Evolutionary conservation across 1,140 invertebrate species (phyloP).

Genomic region (Mactra quadrangularis): DNA sequence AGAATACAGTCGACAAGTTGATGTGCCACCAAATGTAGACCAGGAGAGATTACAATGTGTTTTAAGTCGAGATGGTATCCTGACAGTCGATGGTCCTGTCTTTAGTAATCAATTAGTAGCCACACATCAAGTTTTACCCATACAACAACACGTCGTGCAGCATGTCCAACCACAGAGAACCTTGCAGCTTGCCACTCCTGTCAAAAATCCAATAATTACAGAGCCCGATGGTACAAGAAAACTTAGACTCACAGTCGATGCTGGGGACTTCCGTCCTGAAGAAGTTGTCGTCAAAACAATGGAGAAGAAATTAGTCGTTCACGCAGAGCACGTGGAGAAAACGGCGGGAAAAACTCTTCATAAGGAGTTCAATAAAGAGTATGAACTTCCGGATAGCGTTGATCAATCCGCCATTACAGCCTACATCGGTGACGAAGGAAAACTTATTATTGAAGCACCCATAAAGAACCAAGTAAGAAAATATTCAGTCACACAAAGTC

Average conservation of each 20-base stretch:
- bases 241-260: slow-evolving; percentile 79
- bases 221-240: slow-evolving; percentile 79
- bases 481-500: slow-evolving; percentile 78
- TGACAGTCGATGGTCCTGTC: slow-evolving; percentile 78
- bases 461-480: slow-evolving; percentile 76
- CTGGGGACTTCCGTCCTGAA: slow-evolving; percentile 81
- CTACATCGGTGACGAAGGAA: slow-evolving; percentile 81
- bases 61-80: slow-evolving; percentile 81
- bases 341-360: slow-evolving; percentile 79
- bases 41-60: slow-evolving; percentile 78
- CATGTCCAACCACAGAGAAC: slow-evolving; percentile 49
- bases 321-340: slow-evolving; percentile 82
- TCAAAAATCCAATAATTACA: slow-evolving; percentile 80
- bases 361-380: slow-evolving; percentile 83
- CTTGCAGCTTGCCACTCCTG: slow-evolving; percentile 74
- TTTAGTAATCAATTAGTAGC: slow-evolving; percentile 63
- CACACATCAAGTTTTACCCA: slow-evolving; percentile 69
- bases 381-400: slow-evolving; percentile 82
- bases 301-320: slow-evolving; percentile 81
- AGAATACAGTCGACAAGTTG: slow-evolving; percentile 82
- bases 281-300: slow-evolving; percentile 82
- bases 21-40: slow-evolving; percentile 81
- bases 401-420: slow-evolving; percentile 81
- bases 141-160: slow-evolving; percentile 60
- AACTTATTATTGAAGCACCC: slow-evolving; percentile 82